Percentiles rank a stretch among this genome's conserved stretches.
phyloP scores from a whole-genome alignment of 2,113 vertebrate species.

The Polypterus bichir region DNA sequence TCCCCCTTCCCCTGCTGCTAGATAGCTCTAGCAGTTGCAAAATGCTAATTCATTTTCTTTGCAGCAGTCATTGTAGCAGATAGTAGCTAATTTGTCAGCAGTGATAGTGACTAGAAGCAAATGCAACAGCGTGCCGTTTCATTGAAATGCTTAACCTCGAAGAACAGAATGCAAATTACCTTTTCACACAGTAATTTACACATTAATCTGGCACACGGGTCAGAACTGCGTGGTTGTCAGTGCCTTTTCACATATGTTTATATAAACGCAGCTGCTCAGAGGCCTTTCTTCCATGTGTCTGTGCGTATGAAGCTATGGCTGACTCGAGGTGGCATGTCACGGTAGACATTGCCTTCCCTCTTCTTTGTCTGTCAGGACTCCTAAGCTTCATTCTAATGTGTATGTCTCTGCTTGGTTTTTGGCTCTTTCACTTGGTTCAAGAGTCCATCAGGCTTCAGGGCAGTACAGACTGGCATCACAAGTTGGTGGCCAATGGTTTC shows the following conservation, averaged over 20 bases:
- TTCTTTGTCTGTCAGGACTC: neutral
- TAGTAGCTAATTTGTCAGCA: neutral
- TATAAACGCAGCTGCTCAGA: neutral
- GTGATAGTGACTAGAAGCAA: neutral
- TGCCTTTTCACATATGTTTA: conserved; percentile 1
- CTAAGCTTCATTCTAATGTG: neutral
- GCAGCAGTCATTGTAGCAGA: too few species aligned
- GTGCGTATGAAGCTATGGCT: neutral
- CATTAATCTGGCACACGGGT: conserved; percentile 15
- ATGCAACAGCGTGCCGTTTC: neutral
- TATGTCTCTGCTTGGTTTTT: too few species aligned
- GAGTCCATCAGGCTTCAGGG: too few species aligned
- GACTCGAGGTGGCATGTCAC: neutral
- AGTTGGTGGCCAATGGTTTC: too few species aligned
- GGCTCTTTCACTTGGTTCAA: too few species aligned
- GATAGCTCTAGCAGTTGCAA: neutral
- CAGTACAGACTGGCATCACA: too few species aligned
- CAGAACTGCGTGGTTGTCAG: neutral
- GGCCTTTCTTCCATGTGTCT: neutral
- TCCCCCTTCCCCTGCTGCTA: neutral
- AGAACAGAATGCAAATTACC: conserved; percentile 22
- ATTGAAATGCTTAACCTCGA: conserved; percentile 18
- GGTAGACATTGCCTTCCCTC: neutral
- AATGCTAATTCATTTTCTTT: neutral
- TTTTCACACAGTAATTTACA: conserved; percentile 18